Base-by-base conservation (phyloP, 2,113 vertebrate species). In the Mola mola region DNA sequence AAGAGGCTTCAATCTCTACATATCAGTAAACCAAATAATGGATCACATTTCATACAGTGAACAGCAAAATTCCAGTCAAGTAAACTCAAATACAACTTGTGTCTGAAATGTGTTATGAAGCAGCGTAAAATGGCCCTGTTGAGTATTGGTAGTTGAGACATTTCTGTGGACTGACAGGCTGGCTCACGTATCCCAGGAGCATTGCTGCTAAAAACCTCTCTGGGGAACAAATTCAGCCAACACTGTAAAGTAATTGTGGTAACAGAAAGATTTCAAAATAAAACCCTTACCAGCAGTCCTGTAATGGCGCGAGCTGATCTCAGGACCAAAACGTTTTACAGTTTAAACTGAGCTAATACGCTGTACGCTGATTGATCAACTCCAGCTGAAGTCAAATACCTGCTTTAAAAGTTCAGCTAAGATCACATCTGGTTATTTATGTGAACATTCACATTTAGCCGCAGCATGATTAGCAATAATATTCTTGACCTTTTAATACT, bases 391-490 rank as follows among this genome's bases (percentile, higher is more conserved):
- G 15, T 25, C 31, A n/a, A 26, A 21, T 37, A 29, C 16, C 13
- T 58, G 26, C 37, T 17, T 20, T 38, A 29, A 57, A n/a, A 44
- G 11, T 11, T 16, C 8, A 44, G 13, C 28, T 29, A 4, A 22
- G 44, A 24, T 33, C 38, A n/a, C 31, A 28, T 40, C 33, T 26
- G 40, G 26, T n/a, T 59, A 38, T 65, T 43, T 26, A 43, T 44
- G 16, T 38, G 15, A 6, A 4, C 9, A 10, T 5, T 17, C n/a
- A 16, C 37, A 38, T 38, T n/a, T n/a, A n/a, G n/a, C n/a, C n/a
- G n/a, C n/a, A n/a, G n/a, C n/a, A n/a, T n/a, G n/a, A n/a, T n/a
- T n/a, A n/a, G n/a, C n/a, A n/a, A n/a, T n/a, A n/a, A n/a, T n/a
- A n/a, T n/a, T n/a, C n/a, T n/a, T n/a, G n/a, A n/a, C n/a, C n/a